Conservation (phyloP, 2,888 invertebrate genomes). For the Tinea trinotella region DNA sequence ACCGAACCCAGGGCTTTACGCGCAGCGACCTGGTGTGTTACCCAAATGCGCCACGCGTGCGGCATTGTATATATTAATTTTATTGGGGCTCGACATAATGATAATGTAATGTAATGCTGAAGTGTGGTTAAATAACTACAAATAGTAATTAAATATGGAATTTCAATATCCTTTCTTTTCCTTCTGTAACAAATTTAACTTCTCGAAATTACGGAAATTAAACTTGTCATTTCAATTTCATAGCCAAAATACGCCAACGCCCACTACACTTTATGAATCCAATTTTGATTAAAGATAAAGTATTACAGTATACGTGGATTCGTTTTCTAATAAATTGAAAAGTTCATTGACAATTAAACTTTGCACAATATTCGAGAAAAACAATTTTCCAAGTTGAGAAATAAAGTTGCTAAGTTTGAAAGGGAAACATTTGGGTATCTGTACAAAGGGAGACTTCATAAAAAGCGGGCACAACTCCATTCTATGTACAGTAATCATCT, state of each 20-base stretch:
- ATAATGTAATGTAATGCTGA: no score
- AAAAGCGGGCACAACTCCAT: constrained; percentile 61
- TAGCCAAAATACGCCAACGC: constrained; percentile 1
- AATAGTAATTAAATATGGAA: no score
- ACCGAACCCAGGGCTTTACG: no score
- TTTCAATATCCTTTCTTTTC: background rate
- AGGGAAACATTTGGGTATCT: constrained; percentile 57
- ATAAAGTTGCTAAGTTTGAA: constrained; percentile 47
- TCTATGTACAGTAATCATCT: constrained; percentile 67
- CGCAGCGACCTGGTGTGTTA: no score
- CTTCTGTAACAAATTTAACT: background rate
- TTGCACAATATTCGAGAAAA: constrained; percentile 35
- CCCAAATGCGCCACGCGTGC: no score
- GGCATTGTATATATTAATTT: no score
- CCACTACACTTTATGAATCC: background rate
- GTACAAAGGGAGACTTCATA: constrained; percentile 61
- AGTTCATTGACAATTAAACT: constrained; percentile 49
- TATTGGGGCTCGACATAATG: no score
- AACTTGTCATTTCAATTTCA: background rate
- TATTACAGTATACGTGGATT: background rate
- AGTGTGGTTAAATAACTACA: no score
- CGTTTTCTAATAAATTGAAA: constrained; percentile 39
- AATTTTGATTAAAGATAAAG: background rate
- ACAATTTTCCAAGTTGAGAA: constrained; percentile 38
- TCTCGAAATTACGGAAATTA: background rate